Percentiles rank a stretch among this genome's conserved stretches.
Conservation (phyloP, 2,797 vertebrate species). For the Podarcis siculus region DNA sequence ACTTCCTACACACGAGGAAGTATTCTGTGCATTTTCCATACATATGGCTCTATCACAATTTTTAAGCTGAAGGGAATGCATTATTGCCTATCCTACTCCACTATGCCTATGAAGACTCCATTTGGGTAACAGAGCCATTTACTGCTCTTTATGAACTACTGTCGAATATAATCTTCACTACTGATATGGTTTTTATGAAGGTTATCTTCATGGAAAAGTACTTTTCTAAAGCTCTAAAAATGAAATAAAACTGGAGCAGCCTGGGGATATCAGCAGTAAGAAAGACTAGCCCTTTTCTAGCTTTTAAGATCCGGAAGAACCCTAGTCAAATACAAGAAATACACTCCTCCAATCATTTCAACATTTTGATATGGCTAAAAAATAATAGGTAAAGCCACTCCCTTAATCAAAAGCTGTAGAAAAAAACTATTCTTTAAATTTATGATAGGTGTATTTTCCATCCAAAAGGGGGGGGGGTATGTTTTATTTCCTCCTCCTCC, state of each 20-base stretch:
- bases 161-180: neutral
- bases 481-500: neutral
- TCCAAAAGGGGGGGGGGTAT: neutral
- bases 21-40: neutral
- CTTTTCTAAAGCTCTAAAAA: neutral
- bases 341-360: neutral
- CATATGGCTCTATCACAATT: neutral
- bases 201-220: neutral
- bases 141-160: neutral
- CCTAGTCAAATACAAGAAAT: neutral
- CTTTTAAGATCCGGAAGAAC: neutral
- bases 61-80: too few relatives aligned
- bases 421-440: neutral
- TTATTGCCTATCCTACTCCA: neutral
- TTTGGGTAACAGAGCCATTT: neutral
- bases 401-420: neutral
- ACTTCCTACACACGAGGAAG: neutral
- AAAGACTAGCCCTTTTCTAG: neutral
- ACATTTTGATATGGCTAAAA: accelerated
- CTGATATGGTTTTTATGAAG: neutral
- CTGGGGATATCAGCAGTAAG: neutral
- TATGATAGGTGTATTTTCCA: neutral
- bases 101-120: neutral
- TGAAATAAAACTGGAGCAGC: neutral
- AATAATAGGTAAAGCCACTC: neutral